phyloP scores from a whole-genome alignment of 1,140 invertebrate genomes.

The Drosophila pandora region DNA sequence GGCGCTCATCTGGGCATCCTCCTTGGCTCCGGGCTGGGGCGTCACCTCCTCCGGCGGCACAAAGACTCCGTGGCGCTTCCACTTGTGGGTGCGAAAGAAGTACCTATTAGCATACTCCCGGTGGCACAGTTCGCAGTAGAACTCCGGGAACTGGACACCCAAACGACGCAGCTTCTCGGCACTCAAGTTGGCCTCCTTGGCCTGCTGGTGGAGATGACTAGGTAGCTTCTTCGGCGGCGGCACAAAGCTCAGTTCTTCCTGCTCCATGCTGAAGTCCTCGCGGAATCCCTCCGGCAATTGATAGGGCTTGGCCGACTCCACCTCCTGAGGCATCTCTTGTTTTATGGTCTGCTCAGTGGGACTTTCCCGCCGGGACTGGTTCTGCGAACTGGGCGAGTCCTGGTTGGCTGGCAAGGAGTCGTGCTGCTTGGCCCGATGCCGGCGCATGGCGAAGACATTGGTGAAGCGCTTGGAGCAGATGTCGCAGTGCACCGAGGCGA shows the following conservation, averaged over 20 bases:
- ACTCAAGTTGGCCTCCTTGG: slow-evolving; percentile 87
- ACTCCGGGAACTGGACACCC: slow-evolving; percentile 93
- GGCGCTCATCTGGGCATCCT: slow-evolving; percentile 75
- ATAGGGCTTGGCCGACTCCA: slow-evolving; percentile 44
- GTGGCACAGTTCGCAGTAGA: slow-evolving; percentile 97
- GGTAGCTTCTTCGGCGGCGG: slow-evolving; percentile 86
- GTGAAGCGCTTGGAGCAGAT: slow-evolving; percentile 85
- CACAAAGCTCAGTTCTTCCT: slow-evolving; percentile 85
- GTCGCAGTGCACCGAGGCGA: slow-evolving; percentile 83
- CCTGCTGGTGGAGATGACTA: slow-evolving; percentile 86
- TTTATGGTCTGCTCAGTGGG: slow-evolving; percentile 43
- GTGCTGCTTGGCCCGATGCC: slow-evolving; percentile 85
- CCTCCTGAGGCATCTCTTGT: slow-evolving; percentile 23
- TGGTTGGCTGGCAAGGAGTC: slow-evolving; percentile 44
- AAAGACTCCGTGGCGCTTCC: slow-evolving; percentile 90
- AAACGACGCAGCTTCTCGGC: slow-evolving; percentile 89
- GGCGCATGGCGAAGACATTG: slow-evolving; percentile 85
- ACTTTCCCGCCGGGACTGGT: slow-evolving; percentile 36
- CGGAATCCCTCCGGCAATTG: slow-evolving; percentile 81
- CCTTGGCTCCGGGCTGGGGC: slow-evolving; percentile 31
- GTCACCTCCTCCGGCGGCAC: slow-evolving; percentile 85
- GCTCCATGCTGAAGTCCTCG: slow-evolving; percentile 84
- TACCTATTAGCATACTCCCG: slow-evolving; percentile 98
- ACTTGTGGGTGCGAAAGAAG: slow-evolving; percentile 95
- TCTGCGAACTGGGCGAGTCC: slow-evolving; percentile 39